Evolutionary conservation across 1,140 invertebrate species (phyloP), one percentile per base, ranked within the genome.

Genomic region (Chrysoperla carnea): DNA sequence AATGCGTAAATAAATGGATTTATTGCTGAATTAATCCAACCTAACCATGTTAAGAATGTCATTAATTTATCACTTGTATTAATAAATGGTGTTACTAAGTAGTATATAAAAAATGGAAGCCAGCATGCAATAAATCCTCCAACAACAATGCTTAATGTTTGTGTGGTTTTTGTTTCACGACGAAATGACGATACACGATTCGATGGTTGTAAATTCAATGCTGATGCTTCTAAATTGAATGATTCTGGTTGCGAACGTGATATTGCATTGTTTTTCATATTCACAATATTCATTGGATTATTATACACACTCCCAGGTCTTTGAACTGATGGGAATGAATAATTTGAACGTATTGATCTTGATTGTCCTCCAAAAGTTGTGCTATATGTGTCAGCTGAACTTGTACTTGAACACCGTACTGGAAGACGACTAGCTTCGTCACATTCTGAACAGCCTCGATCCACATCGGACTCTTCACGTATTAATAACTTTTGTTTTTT

Each of bases 61-160:
- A 76, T 63, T 7, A 67, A 58, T 43, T 69, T 71, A 2, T 71
- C 66, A 35, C 70, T 68, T n/a, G 59, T 57, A 0, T 69, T 66
- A 23, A 72, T 46, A 52, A 88, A 88, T 1, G 85, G 81, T 8
- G 78, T 83, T 3, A 84, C 63, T 6, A 92, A 59, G 53, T 92
- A 92, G 35, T 85, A 77, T 0, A 86, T 69, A 60, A 94, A 95
- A 60, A 91, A 90, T 6, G 85, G 85, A 35, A 85, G 59, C 86
- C 86, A 91, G 49, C 88, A 94, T 3, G 85, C 74, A 6, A 94
- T 76, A 56, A 94, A 93, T 6, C 85, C 86, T 6, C 89, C 88
- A 17, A 93, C 87, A 2, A 94, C 89, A 17, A 93, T 76, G 8
- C 85, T 87, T 27, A 94, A 62, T 0, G 89, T 93, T 57, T 90